phyloP scores from a whole-genome alignment of 2,888 invertebrate genomes.

The Limnephilus marmoratus region DNA sequence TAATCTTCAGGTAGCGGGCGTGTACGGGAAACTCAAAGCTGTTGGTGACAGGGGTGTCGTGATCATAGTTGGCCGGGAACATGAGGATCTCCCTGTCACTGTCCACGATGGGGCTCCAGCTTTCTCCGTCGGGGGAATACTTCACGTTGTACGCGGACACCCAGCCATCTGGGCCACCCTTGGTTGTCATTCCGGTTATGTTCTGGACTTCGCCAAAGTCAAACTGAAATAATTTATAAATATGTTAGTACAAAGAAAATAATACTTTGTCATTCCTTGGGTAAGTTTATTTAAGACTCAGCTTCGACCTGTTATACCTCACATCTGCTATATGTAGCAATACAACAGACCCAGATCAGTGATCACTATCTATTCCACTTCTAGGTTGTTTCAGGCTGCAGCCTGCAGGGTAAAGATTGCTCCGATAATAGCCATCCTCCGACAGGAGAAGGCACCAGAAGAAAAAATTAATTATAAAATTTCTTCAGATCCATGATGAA shows the following conservation, averaged over 20 bases:
- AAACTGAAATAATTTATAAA: constrained; percentile 75
- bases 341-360: background rate
- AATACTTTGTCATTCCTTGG: background rate
- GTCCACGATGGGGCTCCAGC: constrained; percentile 84
- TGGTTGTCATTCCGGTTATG: constrained; percentile 87
- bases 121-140: constrained; percentile 84
- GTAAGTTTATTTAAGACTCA: background rate
- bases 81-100: constrained; percentile 76
- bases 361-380: background rate
- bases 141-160: constrained; percentile 85
- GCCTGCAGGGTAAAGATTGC: background rate
- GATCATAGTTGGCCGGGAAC: constrained; percentile 87
- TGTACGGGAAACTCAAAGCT: constrained; percentile 85
- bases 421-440: background rate
- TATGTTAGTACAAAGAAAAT: background rate
- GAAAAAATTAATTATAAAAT: background rate
- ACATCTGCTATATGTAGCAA: background rate
- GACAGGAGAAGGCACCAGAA: background rate
- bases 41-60: constrained; percentile 78
- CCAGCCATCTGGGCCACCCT: constrained; percentile 85
- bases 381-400: background rate
- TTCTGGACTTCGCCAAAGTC: constrained; percentile 87
- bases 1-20: constrained; percentile 83
- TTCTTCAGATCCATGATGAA: too few relatives aligned
- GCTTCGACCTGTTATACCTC: background rate